Evolutionary conservation across 2,888 invertebrate genomes (phyloP).

Genomic region (Drosophila nr. perissopoda): DNA sequence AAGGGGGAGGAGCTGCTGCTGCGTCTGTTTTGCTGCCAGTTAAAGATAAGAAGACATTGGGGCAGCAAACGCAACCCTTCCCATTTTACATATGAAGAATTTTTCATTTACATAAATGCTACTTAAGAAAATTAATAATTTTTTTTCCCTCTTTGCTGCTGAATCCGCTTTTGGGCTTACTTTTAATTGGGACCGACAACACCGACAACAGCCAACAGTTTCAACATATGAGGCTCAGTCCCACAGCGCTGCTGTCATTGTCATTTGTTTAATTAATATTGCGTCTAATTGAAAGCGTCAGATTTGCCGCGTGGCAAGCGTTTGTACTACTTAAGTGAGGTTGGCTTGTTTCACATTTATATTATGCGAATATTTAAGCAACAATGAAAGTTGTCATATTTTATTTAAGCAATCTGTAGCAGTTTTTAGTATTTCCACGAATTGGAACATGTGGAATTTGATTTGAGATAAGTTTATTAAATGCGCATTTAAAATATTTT

Average conservation of each 20-base stretch:
- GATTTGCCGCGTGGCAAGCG: slow-evolving; percentile 16
- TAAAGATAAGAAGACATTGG: slow-evolving; percentile 61
- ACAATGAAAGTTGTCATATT: background rate
- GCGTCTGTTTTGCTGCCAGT: slow-evolving; percentile 39
- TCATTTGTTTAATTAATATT: slow-evolving; percentile 63
- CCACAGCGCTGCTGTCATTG: slow-evolving; percentile 24
- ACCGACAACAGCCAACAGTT: slow-evolving; percentile 6
- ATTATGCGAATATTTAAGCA: background rate
- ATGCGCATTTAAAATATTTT: slow-evolving; percentile 54
- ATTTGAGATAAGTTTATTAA: slow-evolving; percentile 53
- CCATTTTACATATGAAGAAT: slow-evolving; percentile 37
- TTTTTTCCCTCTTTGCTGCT: slow-evolving; percentile 37
- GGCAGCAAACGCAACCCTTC: slow-evolving; percentile 45
- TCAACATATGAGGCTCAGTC: slow-evolving; percentile 30
- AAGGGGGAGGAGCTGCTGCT: background rate
- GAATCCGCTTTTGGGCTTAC: slow-evolving; percentile 41
- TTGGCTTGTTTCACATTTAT: background rate
- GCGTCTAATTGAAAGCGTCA: slow-evolving; percentile 31
- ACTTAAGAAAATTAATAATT: slow-evolving; percentile 69
- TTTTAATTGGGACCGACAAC: slow-evolving; percentile 51
- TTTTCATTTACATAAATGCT: slow-evolving; percentile 76
- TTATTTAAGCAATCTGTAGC: background rate
- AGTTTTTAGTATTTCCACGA: background rate
- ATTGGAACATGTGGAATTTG: background rate
- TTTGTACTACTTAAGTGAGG: slow-evolving; percentile 10